Evolutionary conservation across 2,888 invertebrate species (phyloP), one percentile per base, ranked within the genome.

Genomic region (Leuctra nigra): DNA sequence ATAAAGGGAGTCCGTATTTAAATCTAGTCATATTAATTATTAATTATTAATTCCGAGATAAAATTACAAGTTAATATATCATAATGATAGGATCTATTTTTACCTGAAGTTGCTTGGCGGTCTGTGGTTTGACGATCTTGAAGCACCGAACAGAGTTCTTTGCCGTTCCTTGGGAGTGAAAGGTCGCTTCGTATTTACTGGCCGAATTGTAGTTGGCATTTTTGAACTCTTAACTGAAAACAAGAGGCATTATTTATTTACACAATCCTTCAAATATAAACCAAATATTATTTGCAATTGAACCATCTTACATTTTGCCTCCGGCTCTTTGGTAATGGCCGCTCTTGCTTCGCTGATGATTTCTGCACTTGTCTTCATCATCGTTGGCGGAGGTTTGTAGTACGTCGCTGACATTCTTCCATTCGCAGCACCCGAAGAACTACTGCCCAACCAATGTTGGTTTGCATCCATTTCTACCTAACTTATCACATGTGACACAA

Each of bases 121-220:
- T 53, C 88, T 73, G 53, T 77, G 77, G 7, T 73, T 70, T 39
- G 75, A 65, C 67, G 70, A 14, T 73, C 72, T 53, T 38, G 75
- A 75, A 62, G 77, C 76, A 23, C 86, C 86, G 72, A 88, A 91
- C 7, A 91, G 76, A 14, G 85, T 82, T 29, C 91, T 77, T 62
- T 87, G 84, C 38, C 87, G 83, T 61, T 90, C 90, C 38, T 86
- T 78, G 7, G 91, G 91, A 11, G 92, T 92, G 69, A 85, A 90
- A 6, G 91, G 91, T n/a, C 92, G 78, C 56, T 86, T 83, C 48
- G 91, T 91, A 67, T 84, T 83, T 59, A 92, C 76, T 44, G 85
- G 79, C 29, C 83, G 60, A 70, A 75, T 63, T 2, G 57, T 53
- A 9, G 59, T 56, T 20, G 56, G 46, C 20, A 36, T 29, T 41